Base-by-base conservation (phyloP, 2,113 vertebrate species). In the Lampris incognitus region DNA sequence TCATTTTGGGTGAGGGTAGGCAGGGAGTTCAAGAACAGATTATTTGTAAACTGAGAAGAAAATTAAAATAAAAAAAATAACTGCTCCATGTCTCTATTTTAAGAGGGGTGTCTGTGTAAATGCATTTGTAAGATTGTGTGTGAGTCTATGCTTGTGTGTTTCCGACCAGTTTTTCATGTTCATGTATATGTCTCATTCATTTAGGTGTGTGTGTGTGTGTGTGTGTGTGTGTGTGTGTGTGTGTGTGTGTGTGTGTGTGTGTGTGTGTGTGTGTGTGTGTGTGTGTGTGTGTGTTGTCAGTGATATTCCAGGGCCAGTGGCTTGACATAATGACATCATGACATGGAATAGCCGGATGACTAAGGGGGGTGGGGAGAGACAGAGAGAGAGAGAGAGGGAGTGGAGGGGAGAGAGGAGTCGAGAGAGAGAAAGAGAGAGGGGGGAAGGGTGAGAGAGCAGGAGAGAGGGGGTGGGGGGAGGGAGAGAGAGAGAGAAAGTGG, bases 301-400 rank as follows among this genome's bases (percentile, higher is more conserved):
- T 39, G 36, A 66, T n/a, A 1, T 10, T 41, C 36, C 6, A 58
- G 57, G 39, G 57, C 10, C 10, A 6, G 39, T 61, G 39, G 13
- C 59, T 48, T 73, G 57, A 71, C 62, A 69, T 65, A 24, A 59
- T 85, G 83, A 83, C 85, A 76, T 78, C 76, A 83, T 69, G 46
- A 24, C 49, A 11, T 50, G 54, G 4, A 36, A 40, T 46, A 65
- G 41, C 3, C 0, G 66, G 60, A 49, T 50, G 56, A 38, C 54
- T 13, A 64, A 39, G 42, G 39, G 5, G 60, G 24, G 46, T n/a
- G 3, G 39, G 6, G 11, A 46, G n/a, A 44, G n/a, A 63, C 41
- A 63, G 61, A 46, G 61, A 63, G 41, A 46, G 39, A 42, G 59
- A 61, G 59, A 38, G 1, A 7, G 40, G 3, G 11, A 1, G 2